Evolutionary conservation across 2,888 invertebrate genomes (phyloP).

Genomic region (Philonicus albiceps): DNA sequence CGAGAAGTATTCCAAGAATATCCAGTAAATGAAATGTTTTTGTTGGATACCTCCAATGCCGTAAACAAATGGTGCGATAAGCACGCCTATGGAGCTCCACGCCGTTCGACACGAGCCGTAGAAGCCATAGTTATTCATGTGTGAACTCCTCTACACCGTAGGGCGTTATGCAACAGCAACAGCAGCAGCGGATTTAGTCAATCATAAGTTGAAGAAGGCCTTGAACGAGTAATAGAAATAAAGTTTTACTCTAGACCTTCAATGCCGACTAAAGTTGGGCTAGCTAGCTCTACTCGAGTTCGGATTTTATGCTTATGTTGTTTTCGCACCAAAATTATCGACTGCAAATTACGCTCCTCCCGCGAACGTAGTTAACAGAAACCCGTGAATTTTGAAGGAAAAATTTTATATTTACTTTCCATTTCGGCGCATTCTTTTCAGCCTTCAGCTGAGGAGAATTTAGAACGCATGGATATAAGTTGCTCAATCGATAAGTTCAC

Average conservation of each 20-base stretch:
- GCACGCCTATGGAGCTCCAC: neutral
- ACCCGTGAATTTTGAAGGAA: neutral
- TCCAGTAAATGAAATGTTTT: neutral
- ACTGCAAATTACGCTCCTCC: neutral
- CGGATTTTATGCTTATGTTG: neutral
- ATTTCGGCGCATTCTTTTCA: neutral
- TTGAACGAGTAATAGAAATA: conserved; percentile 1
- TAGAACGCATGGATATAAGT: neutral
- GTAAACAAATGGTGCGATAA: conserved; percentile 8
- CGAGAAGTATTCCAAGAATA: neutral
- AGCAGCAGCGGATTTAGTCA: neutral
- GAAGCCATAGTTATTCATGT: conserved; percentile 8
- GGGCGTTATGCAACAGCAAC: neutral
- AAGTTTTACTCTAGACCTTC: conserved; percentile 18
- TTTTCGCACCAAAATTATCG: neutral
- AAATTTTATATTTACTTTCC: neutral
- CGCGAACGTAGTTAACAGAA: neutral
- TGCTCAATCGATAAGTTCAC: neutral
- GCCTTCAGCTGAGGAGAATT: neutral
- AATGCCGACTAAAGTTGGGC: neutral
- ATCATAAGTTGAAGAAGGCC: neutral
- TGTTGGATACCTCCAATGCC: neutral
- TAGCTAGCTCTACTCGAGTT: neutral
- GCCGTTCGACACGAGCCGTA: neutral
- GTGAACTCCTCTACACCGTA: neutral